A percentile compares a stretch with the other conserved stretches of the same genome.
These are phyloP conservation scores for Hyla sarda DNA, from an alignment of 2,113 vertebrate genomes.

Conservation along the genomic window DNA sequence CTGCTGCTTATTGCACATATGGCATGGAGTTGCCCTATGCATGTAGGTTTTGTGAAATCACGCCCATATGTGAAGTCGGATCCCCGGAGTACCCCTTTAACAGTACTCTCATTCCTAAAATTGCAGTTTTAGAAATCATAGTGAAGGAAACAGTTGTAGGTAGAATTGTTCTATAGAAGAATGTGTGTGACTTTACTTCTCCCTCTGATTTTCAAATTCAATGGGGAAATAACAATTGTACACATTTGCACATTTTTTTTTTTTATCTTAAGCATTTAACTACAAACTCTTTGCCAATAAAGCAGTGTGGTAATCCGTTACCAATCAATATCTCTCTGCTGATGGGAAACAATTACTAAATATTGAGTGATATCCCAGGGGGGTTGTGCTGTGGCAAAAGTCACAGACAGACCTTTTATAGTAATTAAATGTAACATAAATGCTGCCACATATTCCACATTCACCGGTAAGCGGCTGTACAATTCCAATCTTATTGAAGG, in stretches of 20 bases:
- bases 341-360: constrained; percentile 50
- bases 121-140: too few relatives aligned
- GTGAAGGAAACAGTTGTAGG: too few relatives aligned
- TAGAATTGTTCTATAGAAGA: too few relatives aligned
- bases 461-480: constrained; percentile 10
- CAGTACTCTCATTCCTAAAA: too few relatives aligned
- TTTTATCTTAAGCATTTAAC: constrained; percentile 13
- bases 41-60: too few relatives aligned
- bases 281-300: constrained; percentile 23
- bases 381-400: constrained; percentile 36
- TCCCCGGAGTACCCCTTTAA: too few relatives aligned
- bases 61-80: too few relatives aligned
- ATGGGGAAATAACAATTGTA: not conserved
- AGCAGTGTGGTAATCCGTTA: constrained; percentile 21
- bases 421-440: constrained; percentile 40
- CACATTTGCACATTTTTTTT: not conserved
- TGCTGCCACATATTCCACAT: not conserved
- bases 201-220: too few relatives aligned
- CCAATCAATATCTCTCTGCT: constrained; percentile 25
- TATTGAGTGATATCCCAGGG: constrained; percentile 42
- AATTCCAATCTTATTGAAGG: constrained; percentile 26
- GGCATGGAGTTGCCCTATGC: too few relatives aligned
- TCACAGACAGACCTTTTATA: constrained; percentile 27
- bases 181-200: too few relatives aligned
- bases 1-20: too few relatives aligned